These are phyloP conservation scores for Beris morrisii DNA, from an alignment of 2,888 invertebrate species.

Conservation along the genomic window DNA sequence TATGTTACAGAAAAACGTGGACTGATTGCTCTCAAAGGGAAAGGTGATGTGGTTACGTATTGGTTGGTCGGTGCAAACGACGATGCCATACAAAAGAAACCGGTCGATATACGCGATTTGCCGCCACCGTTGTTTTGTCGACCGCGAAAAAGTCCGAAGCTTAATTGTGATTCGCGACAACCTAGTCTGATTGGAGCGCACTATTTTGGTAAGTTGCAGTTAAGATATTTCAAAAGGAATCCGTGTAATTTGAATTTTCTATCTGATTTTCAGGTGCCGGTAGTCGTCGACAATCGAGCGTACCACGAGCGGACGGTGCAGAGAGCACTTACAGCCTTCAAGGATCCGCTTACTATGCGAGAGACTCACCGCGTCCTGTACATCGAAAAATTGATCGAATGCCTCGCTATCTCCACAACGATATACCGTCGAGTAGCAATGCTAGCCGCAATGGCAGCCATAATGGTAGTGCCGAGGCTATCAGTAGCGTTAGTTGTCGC, in stretches of 20 bases:
- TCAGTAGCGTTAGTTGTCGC: conserved; percentile 30
- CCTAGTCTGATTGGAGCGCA: conserved; percentile 71
- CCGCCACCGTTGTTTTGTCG: conserved; percentile 83
- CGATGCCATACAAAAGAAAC: conserved; percentile 76
- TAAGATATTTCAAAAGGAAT: neutral
- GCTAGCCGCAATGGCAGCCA: conserved; percentile 50
- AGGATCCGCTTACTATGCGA: conserved; percentile 53
- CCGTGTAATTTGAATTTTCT: neutral
- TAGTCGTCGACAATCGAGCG: conserved; percentile 68
- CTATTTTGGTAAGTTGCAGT: conserved; percentile 49
- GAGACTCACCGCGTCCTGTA: conserved; percentile 53
- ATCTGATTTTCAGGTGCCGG: conserved; percentile 50
- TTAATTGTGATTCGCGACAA: conserved; percentile 76
- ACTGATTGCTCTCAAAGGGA: conserved; percentile 82
- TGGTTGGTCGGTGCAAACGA: conserved; percentile 67
- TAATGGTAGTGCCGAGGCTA: conserved; percentile 2
- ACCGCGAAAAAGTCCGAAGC: conserved; percentile 76
- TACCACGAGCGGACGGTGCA: conserved; percentile 63
- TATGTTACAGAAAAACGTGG: conserved; percentile 82
- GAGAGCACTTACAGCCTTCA: conserved; percentile 62
- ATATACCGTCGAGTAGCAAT: conserved; percentile 49
- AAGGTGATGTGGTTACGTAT: conserved; percentile 63
- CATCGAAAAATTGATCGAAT: conserved; percentile 57
- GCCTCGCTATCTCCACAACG: conserved; percentile 59
- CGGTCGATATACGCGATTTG: conserved; percentile 70